Evolutionary conservation across 2,113 vertebrate genomes (phyloP).

Genomic region (Anoura caudifer): DNA sequence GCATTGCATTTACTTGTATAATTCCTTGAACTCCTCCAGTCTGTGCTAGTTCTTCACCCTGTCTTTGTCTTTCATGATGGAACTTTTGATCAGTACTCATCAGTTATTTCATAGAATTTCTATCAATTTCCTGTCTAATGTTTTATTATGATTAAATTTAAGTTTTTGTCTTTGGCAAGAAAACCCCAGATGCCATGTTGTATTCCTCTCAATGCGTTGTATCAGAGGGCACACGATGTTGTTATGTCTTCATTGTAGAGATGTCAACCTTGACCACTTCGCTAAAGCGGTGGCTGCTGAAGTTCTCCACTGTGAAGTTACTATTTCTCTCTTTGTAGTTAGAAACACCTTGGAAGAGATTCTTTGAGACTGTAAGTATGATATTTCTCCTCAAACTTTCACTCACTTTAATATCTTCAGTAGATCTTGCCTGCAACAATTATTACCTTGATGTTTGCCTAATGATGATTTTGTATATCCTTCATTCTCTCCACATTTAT

Average conservation of each 20-base stretch:
- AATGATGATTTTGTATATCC: neutral
- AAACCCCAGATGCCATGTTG: neutral
- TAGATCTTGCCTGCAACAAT: neutral
- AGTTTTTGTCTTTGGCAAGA: neutral
- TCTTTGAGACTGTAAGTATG: neutral
- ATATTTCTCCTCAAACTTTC: neutral
- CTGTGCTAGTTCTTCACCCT: neutral
- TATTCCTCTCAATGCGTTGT: neutral
- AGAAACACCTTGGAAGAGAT: neutral
- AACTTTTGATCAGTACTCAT: neutral
- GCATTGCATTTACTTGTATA: neutral
- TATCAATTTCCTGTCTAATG: neutral
- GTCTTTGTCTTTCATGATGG: neutral
- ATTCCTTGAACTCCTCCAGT: neutral
- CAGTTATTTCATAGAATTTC: neutral
- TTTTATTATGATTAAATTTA: neutral
- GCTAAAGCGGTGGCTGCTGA: neutral
- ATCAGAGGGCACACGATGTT: neutral
- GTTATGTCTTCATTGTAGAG: neutral
- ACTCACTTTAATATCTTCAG: neutral
- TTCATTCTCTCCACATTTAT: neutral
- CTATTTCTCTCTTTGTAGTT: neutral
- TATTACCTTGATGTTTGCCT: neutral
- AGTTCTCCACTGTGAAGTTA: neutral
- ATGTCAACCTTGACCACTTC: neutral